Evolutionary conservation across 2,888 invertebrate species (phyloP), one percentile per base, ranked within the genome.

Genomic region (Ophion ventricosus): DNA sequence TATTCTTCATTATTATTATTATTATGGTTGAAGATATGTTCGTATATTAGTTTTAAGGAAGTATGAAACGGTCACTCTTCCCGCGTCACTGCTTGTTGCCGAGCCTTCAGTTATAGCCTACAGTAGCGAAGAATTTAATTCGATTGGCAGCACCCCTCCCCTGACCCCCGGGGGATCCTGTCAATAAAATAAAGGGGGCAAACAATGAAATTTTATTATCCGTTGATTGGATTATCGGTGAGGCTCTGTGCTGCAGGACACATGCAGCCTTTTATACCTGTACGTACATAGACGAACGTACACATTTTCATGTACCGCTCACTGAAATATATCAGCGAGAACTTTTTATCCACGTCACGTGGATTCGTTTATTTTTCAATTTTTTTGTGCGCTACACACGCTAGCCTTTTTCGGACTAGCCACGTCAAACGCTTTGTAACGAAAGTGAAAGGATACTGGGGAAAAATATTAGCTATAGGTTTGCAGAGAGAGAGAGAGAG

Each of bases 201-300:
- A 69, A 70, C 77, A 69, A 59, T 84, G 78, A 78, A 81, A 81
- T 84, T 84, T 84, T 81, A 81, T 84, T 78, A 84, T 73, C 54
- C 75, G 57, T 59, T 81, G 77, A 84, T 81, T 81, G 78, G 64
- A 81, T 84, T 74, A 78, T 66, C 64, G 66, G 23, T 35, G 35
- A 63, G 35, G 17, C n/a, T 5, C 25, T 35, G 35, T 35, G 35
- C 35, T 35, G 35, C n/a, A 17, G 35, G 35, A 20, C 35, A 49
- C n/a, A n/a, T 10, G 35, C 20, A 35, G 3, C 26, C n/a, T 17
- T n/a, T 23, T 56, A 70, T 70, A 70, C 17, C 1, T n/a, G 56
- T 23, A 17, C 23, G 14, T 49, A 54, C 49, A 7, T 57, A 20
- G 8, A 23, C 57, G 7, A 17, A 69, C 26, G 69, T 29, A 25